phyloP scores from a whole-genome alignment of 2,113 vertebrate species.

The Geothlypis trichas region DNA sequence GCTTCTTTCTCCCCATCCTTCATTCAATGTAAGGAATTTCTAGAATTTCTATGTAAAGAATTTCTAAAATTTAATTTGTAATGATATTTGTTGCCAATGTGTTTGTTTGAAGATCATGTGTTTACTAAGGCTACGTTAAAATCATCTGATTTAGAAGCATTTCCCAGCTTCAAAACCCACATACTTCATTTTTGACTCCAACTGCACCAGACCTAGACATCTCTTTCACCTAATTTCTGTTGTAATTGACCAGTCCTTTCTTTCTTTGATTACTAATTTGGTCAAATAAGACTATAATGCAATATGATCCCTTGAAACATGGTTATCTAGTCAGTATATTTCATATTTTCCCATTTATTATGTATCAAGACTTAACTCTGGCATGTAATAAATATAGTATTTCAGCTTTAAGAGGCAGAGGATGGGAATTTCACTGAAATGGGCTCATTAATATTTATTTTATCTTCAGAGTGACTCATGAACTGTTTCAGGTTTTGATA shows the following conservation, averaged over 20 bases:
- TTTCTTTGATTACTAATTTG: neutral
- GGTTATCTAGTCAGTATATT: neutral
- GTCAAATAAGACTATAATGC: neutral
- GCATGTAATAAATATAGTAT: neutral
- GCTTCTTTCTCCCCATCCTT: neutral
- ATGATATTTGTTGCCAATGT: neutral
- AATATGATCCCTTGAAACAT: neutral
- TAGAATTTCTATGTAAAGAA: too few relatives aligned
- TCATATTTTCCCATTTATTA: neutral
- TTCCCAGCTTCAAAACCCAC: neutral
- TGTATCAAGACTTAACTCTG: constrained; percentile 1
- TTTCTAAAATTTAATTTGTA: neutral
- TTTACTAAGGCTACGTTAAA: neutral
- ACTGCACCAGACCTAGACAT: neutral
- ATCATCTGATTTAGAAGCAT: neutral
- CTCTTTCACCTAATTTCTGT: neutral
- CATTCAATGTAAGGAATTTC: neutral
- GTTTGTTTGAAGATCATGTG: neutral
- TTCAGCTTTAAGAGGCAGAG: constrained; percentile 9
- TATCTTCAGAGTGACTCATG: constrained; percentile 61
- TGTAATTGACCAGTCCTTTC: neutral
- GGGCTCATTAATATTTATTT: constrained; percentile 69
- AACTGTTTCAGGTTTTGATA: constrained; percentile 69
- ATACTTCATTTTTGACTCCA: neutral
- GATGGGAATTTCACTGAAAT: constrained; percentile 49